A percentile compares a stretch with the other conserved stretches of the same genome.
Conservation (phyloP, 2,888 invertebrate species). For the Caenorhabditis sp. region DNA sequence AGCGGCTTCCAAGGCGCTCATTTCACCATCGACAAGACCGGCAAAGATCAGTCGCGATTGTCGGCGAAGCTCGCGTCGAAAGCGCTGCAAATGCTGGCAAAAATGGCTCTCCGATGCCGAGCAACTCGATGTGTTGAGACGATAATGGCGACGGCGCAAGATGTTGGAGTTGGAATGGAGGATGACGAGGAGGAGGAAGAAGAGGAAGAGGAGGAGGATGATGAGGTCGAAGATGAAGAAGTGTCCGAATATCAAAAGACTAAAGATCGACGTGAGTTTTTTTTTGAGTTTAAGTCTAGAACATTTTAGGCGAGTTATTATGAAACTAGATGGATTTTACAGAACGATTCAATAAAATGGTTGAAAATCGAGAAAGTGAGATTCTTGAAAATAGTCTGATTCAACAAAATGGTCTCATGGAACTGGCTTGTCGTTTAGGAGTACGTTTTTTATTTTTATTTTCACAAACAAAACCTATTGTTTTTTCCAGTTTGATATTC, state of each 20-base stretch:
- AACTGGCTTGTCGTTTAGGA: slow-evolving; percentile 19
- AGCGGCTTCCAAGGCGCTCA: not conserved
- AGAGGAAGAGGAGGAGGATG: not conserved
- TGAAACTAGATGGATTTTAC: slow-evolving; percentile 82
- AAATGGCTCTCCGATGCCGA: slow-evolving; percentile 39
- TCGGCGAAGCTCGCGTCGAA: slow-evolving; percentile 88
- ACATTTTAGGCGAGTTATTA: no score
- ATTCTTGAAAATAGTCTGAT: slow-evolving; percentile 3
- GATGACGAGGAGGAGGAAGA: slow-evolving; percentile 15
- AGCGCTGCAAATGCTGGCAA: slow-evolving; percentile 90
- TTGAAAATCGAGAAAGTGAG: not conserved
- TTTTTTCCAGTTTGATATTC: slow-evolving; percentile 10
- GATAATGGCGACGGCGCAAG: slow-evolving; percentile 49
- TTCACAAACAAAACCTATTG: not conserved
- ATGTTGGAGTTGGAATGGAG: not conserved
- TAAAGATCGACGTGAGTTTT: slow-evolving; percentile 14
- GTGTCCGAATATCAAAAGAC: slow-evolving; percentile 11
- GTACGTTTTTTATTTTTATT: slow-evolving; percentile 5
- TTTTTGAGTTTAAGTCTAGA: no score
- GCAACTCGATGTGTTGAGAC: slow-evolving; percentile 51
- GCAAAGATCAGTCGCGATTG: slow-evolving; percentile 7
- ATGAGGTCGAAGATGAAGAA: slow-evolving; percentile 13
- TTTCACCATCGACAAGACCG: slow-evolving; percentile 2
- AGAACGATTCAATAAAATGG: no score
- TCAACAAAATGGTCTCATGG: slow-evolving; percentile 26